These are phyloP conservation scores for Dioctria linearis DNA, from an alignment of 2,888 invertebrate genomes.

Conservation along the genomic window DNA sequence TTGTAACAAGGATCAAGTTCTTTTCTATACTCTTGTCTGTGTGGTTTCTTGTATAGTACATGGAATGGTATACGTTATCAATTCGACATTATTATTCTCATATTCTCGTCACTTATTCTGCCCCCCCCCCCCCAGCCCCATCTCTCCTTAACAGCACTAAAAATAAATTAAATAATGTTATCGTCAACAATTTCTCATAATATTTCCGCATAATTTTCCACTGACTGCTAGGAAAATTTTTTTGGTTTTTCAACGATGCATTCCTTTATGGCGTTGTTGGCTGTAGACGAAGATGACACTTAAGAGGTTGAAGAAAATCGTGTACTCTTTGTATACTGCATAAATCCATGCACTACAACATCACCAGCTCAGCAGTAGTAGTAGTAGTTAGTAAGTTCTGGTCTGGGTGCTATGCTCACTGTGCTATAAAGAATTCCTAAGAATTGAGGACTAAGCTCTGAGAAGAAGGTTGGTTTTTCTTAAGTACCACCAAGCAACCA, in stretches of 20 bases:
- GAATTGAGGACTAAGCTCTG: constrained; percentile 31
- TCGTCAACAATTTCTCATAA: constrained; percentile 16
- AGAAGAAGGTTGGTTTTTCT: constrained; percentile 46
- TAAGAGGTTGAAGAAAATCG: constrained; percentile 44
- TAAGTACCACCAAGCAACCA: constrained; percentile 21
- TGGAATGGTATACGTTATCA: too few relatives aligned
- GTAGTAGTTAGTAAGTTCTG: background rate
- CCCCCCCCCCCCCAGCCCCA: background rate
- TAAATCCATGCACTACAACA: background rate
- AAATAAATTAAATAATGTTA: constrained; percentile 38
- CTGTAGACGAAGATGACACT: constrained; percentile 49
- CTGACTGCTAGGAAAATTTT: constrained; percentile 1
- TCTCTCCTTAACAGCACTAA: constrained; percentile 15
- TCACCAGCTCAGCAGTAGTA: too few relatives aligned
- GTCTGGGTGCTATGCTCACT: background rate
- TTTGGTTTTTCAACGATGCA: background rate
- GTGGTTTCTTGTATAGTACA: too few relatives aligned
- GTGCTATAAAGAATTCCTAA: constrained; percentile 15
- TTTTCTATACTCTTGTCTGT: too few relatives aligned
- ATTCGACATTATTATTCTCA: too few relatives aligned
- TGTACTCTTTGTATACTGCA: constrained; percentile 36
- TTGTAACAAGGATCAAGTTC: too few relatives aligned
- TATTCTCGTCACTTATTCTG: too few relatives aligned
- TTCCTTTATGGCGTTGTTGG: background rate
- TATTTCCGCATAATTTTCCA: constrained; percentile 48